Percentiles rank a stretch among this genome's conserved stretches.
Conservation (phyloP, 2,797 vertebrate genomes). For the Dromococcyx pavoninus region DNA sequence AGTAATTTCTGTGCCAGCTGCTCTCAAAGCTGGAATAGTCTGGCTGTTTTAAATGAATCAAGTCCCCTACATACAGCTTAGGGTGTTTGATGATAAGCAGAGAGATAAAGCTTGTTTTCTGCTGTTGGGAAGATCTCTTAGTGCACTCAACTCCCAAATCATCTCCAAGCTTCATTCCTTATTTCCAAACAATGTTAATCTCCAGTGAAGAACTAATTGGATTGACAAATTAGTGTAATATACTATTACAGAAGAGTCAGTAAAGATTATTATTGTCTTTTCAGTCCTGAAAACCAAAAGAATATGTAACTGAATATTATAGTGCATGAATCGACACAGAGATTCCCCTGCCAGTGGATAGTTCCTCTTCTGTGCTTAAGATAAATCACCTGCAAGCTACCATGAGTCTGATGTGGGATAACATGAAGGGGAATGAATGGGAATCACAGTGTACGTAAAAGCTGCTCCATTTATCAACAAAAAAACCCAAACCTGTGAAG, state of each 20-base stretch:
- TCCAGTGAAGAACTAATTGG: conserved; percentile 8
- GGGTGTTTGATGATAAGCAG: neutral
- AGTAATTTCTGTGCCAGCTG: neutral
- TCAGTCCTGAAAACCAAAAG: neutral
- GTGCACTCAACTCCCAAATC: neutral
- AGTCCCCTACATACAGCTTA: neutral
- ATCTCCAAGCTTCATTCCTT: neutral
- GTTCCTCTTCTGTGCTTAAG: neutral
- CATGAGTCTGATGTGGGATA: neutral
- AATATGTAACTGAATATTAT: neutral
- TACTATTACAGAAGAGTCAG: neutral
- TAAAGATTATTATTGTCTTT: neutral
- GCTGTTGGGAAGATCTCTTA: neutral
- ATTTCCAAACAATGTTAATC: neutral
- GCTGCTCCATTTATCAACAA: conserved; percentile 29
- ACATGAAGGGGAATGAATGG: neutral
- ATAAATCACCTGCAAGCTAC: conserved; percentile 27
- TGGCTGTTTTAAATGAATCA: neutral
- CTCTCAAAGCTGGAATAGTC: neutral
- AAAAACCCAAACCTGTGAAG: neutral
- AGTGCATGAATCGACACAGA: neutral
- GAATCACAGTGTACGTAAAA: neutral
- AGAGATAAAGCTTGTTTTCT: conserved; percentile 8
- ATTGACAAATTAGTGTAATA: conserved; percentile 9
- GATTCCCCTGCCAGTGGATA: neutral